Base-by-base conservation (phyloP, 2,888 invertebrate genomes). In the Drosophila parthenogenetica region DNA sequence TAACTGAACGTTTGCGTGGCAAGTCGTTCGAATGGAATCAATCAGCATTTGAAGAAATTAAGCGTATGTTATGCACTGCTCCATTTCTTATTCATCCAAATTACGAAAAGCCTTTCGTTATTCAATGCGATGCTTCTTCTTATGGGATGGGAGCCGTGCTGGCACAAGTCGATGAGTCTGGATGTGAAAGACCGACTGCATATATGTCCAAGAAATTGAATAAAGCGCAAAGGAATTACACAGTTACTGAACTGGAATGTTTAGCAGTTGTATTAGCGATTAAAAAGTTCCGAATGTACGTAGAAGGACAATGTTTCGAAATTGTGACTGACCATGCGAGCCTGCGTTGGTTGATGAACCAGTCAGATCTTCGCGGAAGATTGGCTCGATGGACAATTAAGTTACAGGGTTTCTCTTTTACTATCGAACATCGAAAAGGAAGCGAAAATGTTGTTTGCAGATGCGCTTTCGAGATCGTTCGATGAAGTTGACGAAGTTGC, bases 141-240 rank as follows among this genome's bases (percentile, higher is more conserved):
- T n/a, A n/a, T n/a, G n/a, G n/a, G n/a, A n/a, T n/a, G n/a, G n/a
- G n/a, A n/a, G n/a, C n/a, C n/a, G n/a, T n/a, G n/a, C n/a, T n/a
- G n/a, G n/a, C n/a, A n/a, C n/a, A n/a, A n/a, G n/a, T n/a, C n/a
- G n/a, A n/a, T n/a, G n/a, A n/a, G n/a, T 1, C 43, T 5, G 50
- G 50, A 10, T 58, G 17, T 8, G 29, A 58, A 14, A 37, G 63
- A 11, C 63, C 49, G 5, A 39, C 57, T 10, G 57, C 32, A 2
- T 59, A 51, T 13, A 59, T 59, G 59, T 65, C 63, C 0, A 64
- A 57, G 16, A 57, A 64, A 10, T 14, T 50, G 8, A 58, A 51
- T 13, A 58, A 51, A 10, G 45, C 57, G 2, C 57, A 64, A n/a
- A n/a, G 51, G 22, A 64, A 64, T n/a, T 40, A 51, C 16, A 17